phyloP scores from a whole-genome alignment of 2,797 vertebrate genomes.

The Etheostoma nigrum region DNA sequence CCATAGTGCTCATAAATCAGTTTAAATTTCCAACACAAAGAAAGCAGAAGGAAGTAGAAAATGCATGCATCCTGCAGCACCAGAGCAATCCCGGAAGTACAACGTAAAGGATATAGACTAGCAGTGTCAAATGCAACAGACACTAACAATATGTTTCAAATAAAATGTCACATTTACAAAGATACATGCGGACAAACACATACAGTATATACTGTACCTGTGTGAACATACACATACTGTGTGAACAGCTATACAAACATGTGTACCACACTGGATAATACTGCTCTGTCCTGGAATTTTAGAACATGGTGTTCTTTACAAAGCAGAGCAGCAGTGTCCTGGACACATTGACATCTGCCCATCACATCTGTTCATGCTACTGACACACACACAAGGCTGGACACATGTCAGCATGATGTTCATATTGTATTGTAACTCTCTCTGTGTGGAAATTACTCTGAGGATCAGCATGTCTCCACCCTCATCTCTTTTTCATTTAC shows the following conservation, averaged over 20 bases:
- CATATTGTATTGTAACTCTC: constrained; percentile 7
- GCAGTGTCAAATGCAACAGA: constrained; percentile 49
- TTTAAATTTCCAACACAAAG: too few relatives aligned
- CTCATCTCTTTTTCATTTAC: constrained; percentile 22
- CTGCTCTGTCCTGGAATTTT: constrained; percentile 43
- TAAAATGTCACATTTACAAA: constrained; percentile 38
- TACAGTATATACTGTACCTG: constrained; percentile 20
- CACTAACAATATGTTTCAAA: constrained; percentile 12
- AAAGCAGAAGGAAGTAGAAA: too few relatives aligned
- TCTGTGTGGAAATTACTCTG: constrained; percentile 28
- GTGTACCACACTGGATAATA: constrained; percentile 31
- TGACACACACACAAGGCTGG: constrained; percentile 14
- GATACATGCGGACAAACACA: background rate
- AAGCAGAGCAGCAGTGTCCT: constrained; percentile 35
- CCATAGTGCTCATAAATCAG: too few relatives aligned
- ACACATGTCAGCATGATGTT: constrained; percentile 35
- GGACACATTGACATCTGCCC: constrained; percentile 66
- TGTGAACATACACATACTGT: background rate
- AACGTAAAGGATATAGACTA: constrained; percentile 4
- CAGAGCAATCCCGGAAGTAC: too few relatives aligned
- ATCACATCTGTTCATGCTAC: constrained; percentile 65
- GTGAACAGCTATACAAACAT: background rate
- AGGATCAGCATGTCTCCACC: constrained; percentile 29
- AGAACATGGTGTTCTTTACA: constrained; percentile 61
- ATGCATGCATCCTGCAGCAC: too few relatives aligned